phyloP scores from a whole-genome alignment of 2,888 invertebrate genomes.

The Phengaris alcon region DNA sequence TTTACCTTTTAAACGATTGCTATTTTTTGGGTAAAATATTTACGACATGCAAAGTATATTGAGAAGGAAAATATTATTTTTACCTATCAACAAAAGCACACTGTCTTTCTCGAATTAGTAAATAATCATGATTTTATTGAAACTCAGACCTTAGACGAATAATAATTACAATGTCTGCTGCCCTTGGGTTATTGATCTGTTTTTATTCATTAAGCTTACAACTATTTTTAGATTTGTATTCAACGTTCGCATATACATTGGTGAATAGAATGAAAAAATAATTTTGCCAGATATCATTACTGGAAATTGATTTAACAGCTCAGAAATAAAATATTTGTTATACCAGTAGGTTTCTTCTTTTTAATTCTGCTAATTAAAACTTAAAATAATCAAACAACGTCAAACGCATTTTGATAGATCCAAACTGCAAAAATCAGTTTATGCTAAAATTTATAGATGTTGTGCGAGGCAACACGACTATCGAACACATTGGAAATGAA shows the following conservation, averaged over 20 bases:
- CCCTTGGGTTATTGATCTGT: constrained; percentile 9
- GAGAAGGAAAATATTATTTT: too few species aligned
- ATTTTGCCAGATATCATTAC: background rate
- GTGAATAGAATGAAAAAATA: background rate
- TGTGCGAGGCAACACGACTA: too few species aligned
- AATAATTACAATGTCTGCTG: constrained; percentile 15
- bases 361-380: too few species aligned
- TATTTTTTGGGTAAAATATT: background rate
- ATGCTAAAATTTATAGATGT: too few species aligned
- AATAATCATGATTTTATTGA: background rate
- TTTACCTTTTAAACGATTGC: constrained; percentile 13
- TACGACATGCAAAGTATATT: background rate
- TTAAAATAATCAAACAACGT: too few species aligned
- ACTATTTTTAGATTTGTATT: constrained; percentile 10
- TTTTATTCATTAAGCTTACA: background rate
- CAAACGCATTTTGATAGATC: too few species aligned
- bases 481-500: too few species aligned
- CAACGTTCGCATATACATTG: background rate
- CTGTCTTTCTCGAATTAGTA: background rate
- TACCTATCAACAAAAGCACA: background rate
- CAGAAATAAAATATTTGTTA: too few species aligned
- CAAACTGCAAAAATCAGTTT: too few species aligned
- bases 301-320: background rate
- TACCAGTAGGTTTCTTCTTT: too few species aligned
- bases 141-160: background rate